Conservation (phyloP, 2,113 vertebrate genomes). For the Megatriorchis doriae region DNA sequence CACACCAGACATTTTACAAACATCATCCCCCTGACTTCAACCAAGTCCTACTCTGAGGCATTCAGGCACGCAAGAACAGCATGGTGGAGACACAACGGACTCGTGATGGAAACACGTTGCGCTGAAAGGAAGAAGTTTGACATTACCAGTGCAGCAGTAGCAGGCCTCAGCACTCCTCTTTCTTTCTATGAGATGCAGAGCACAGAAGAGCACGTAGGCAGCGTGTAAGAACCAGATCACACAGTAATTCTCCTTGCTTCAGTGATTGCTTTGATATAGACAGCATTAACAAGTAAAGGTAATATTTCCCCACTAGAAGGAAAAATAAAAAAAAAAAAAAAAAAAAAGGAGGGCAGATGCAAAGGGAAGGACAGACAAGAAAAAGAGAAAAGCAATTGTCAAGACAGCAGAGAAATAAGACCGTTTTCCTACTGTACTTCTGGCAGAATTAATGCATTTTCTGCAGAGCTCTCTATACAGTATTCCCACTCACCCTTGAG, state of each 20-base stretch:
- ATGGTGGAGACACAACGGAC: not conserved
- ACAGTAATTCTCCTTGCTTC: conserved; percentile 75
- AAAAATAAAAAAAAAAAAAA: conserved; percentile 34
- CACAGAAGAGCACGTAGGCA: conserved; percentile 74
- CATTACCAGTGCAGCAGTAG: conserved; percentile 80
- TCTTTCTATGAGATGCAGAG: conserved; percentile 73
- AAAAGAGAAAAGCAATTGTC: conserved; percentile 68
- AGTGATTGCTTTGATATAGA: conserved; percentile 81
- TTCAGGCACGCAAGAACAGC: not conserved
- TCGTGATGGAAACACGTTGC: not conserved
- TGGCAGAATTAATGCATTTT: conserved; percentile 11
- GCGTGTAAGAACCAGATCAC: conserved; percentile 75
- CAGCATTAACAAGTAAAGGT: conserved; percentile 84
- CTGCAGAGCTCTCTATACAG: not conserved
- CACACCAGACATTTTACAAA: not conserved
- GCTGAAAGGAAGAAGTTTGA: conserved; percentile 65
- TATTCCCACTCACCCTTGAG: not conserved
- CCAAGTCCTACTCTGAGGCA: not conserved
- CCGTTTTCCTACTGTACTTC: not conserved
- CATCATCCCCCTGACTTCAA: not conserved
- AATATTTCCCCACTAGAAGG: conserved; percentile 69
- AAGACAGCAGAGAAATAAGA: conserved; percentile 63
- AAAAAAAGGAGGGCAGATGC: conserved; percentile 57
- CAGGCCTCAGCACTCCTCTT: conserved; percentile 66
- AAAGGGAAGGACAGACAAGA: conserved; percentile 62